These are phyloP conservation scores for Onthophagus sagittarius DNA, from an alignment of 2,888 invertebrate genomes.

Conservation along the genomic window DNA sequence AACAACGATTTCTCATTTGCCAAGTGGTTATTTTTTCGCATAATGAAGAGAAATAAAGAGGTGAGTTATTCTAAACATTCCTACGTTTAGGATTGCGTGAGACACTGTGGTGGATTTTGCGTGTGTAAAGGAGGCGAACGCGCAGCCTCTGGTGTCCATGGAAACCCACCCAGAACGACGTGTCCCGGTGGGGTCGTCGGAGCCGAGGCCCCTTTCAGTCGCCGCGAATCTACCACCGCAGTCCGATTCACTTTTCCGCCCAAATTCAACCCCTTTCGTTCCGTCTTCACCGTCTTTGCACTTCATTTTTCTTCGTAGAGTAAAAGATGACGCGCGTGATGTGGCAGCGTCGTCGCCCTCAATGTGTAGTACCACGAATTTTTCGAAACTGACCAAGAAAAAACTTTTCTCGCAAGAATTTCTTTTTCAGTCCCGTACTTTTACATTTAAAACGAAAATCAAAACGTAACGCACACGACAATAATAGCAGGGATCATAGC, in stretches of 20 bases:
- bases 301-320: not conserved
- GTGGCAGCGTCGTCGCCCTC: no score
- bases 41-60: not conserved
- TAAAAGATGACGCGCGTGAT: not conserved
- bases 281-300: conserved; percentile 27
- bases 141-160: conserved; percentile 39
- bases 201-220: conserved; percentile 31
- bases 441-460: conserved; percentile 3
- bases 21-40: no score
- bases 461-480: conserved; percentile 31
- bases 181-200: conserved; percentile 23
- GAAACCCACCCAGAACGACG: conserved; percentile 33
- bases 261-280: not conserved
- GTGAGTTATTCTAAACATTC: not conserved
- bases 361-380: no score
- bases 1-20: no score
- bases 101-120: not conserved
- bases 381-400: no score
- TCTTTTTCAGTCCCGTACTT: not conserved
- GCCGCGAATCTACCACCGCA: conserved; percentile 35
- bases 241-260: conserved; percentile 37
- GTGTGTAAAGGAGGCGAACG: conserved; percentile 19
- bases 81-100: not conserved
- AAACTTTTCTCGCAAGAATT: not conserved
- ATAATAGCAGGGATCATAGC: conserved; percentile 33